These are phyloP conservation scores for Callitettix versicolor DNA, from an alignment of 1,140 invertebrate genomes.

Conservation along the genomic window DNA sequence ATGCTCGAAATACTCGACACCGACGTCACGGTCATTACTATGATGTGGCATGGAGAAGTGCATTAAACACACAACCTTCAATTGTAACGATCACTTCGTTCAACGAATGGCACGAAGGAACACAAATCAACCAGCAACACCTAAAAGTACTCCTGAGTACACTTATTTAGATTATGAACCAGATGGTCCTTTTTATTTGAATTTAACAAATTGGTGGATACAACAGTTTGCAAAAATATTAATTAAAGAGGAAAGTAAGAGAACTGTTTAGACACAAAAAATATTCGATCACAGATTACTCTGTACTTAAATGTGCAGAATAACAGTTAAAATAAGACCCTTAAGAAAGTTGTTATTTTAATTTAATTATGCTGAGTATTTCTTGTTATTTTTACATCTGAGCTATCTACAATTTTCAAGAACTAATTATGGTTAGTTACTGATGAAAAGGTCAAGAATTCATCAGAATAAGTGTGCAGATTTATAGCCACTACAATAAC, in stretches of 20 bases:
- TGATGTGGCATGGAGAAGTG: slow-evolving; percentile 40
- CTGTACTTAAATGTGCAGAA: no score
- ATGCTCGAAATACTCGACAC: slow-evolving; percentile 41
- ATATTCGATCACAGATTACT: no score
- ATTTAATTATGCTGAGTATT: no score
- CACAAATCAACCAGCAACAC: slow-evolving; percentile 46
- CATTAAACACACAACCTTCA: slow-evolving; percentile 37
- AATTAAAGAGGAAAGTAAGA: slow-evolving; percentile 2
- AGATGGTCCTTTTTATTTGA: slow-evolving; percentile 42
- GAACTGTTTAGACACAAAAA: no score
- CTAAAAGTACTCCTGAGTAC: slow-evolving; percentile 36
- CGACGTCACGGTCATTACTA: slow-evolving; percentile 39
- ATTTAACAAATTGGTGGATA: slow-evolving; percentile 46
- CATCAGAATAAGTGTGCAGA: no score
- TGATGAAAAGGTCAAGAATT: no score
- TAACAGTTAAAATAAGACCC: no score
- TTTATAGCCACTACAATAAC: no score
- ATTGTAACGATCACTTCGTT: slow-evolving; percentile 46
- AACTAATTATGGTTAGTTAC: no score
- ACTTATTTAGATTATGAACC: slow-evolving; percentile 45
- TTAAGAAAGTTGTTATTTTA: no score
- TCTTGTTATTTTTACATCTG: no score
- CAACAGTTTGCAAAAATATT: slow-evolving; percentile 22
- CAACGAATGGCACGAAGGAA: slow-evolving; percentile 51
- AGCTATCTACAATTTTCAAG: no score